These are phyloP conservation scores for Lytechinus variegatus DNA, from an alignment of 35 echinoderm and acorn worm genomes.

Conservation along the genomic window DNA sequence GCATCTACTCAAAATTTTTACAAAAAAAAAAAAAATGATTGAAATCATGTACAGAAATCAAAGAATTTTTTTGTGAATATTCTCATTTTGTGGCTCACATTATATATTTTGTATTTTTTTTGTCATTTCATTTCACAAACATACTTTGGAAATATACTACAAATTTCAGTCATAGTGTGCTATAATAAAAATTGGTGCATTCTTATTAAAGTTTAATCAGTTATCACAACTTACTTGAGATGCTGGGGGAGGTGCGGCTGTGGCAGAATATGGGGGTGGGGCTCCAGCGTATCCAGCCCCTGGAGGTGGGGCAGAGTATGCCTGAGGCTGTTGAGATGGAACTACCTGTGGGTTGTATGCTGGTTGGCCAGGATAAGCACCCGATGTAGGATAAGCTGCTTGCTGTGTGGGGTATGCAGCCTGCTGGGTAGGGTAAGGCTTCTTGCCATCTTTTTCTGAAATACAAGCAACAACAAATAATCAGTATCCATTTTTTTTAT, in stretches of 20 bases:
- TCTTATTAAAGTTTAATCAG: not conserved
- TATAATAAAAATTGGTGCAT: too few species aligned
- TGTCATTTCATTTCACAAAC: too few species aligned
- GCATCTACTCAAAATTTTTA: too few species aligned
- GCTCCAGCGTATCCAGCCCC: not conserved
- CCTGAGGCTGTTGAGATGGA: not conserved
- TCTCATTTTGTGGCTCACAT: too few species aligned
- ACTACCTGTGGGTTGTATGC: not conserved
- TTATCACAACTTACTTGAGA: not conserved
- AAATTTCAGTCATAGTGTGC: too few species aligned
- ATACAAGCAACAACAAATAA: too few species aligned
- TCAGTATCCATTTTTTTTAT: too few species aligned
- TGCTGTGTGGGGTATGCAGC: conserved; percentile 24
- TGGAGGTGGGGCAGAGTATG: conserved; percentile 39
- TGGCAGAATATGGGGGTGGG: not conserved
- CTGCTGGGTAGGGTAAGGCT: conserved; percentile 14
- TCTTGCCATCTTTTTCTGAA: conserved; percentile 36
- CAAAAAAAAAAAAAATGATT: too few species aligned
- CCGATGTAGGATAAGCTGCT: not conserved
- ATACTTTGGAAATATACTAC: too few species aligned
- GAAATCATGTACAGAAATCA: too few species aligned
- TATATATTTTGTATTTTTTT: too few species aligned
- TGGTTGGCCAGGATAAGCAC: not conserved
- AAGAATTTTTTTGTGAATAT: too few species aligned
- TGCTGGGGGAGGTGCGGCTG: conserved; percentile 23